Evolutionary conservation across 2,113 vertebrate species (phyloP).

Genomic region (Danio rerio): DNA sequence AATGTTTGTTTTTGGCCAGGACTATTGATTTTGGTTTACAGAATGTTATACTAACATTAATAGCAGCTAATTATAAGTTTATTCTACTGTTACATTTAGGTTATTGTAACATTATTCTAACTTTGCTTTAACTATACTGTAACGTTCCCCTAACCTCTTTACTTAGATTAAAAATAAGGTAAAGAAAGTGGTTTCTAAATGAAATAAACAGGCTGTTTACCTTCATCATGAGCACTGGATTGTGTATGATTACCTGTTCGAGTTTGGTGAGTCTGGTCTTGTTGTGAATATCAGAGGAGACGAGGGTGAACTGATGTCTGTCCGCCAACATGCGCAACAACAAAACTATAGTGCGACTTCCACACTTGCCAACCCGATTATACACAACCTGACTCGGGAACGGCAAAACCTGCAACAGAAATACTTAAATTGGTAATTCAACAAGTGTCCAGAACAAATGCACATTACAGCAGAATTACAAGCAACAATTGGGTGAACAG

Average conservation of each 20-base stretch:
- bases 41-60: no score
- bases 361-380: conserved; percentile 97
- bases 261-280: conserved; percentile 95
- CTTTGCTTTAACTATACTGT: no score
- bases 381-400: conserved; percentile 98
- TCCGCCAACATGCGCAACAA: conserved; percentile 91
- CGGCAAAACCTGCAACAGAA: conserved; percentile 82
- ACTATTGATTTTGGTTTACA: no score
- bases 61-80: no score
- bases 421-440: neutral
- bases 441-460: neutral
- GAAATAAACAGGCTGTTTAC: neutral
- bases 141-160: no score
- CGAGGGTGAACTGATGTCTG: conserved; percentile 90
- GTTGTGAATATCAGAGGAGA: conserved; percentile 97
- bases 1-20: no score
- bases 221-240: neutral
- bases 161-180: no score
- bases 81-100: no score
- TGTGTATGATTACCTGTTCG: conserved; percentile 82
- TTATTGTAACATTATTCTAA: no score
- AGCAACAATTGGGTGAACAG: no score
- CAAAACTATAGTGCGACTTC: conserved; percentile 94
- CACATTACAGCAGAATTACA: no score
- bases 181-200: no score